Percentiles rank a stretch among this genome's conserved stretches.
Evolutionary conservation across 2,888 invertebrate genomes (phyloP).

Genomic region (Drosophila neonasuta): DNA sequence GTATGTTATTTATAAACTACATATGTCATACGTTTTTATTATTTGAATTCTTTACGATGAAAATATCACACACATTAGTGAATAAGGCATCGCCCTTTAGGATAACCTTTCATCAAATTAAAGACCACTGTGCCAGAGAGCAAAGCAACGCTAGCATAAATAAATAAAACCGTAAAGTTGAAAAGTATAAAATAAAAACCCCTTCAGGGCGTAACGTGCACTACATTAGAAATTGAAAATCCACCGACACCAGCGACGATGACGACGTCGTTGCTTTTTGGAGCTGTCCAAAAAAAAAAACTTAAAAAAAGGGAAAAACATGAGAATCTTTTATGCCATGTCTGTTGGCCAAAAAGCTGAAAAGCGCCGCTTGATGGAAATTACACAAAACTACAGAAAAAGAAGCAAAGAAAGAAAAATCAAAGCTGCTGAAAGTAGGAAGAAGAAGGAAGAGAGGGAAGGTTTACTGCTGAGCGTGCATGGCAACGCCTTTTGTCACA

Average conservation of each 20-base stretch:
- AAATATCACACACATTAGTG: too few relatives aligned
- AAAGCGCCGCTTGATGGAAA: conserved; percentile 72
- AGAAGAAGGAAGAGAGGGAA: conserved; percentile 26
- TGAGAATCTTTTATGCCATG: conserved; percentile 68
- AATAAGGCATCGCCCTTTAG: neutral
- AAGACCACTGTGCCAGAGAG: conserved; percentile 40
- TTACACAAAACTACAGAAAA: conserved; percentile 49
- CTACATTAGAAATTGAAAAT: conserved; percentile 79
- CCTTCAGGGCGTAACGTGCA: conserved; percentile 77
- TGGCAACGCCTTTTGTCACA: conserved; percentile 77
- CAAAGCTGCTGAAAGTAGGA: conserved; percentile 8
- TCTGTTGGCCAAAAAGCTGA: conserved; percentile 41
- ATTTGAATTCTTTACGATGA: too few relatives aligned
- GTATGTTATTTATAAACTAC: too few relatives aligned
- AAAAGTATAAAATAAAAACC: conserved; percentile 64
- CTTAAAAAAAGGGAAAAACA: conserved; percentile 38
- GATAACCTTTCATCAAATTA: neutral
- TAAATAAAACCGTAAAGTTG: conserved; percentile 67
- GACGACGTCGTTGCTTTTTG: conserved; percentile 33
- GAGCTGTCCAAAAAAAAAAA: conserved; percentile 45
- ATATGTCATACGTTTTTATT: too few relatives aligned
- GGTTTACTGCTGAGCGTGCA: conserved; percentile 58
- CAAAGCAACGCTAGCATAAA: conserved; percentile 53
- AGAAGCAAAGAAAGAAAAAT: conserved; percentile 25
- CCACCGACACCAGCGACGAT: conserved; percentile 59